Percentiles rank a stretch among this genome's conserved stretches.
Conservation (phyloP, 2,888 invertebrate species). For the Eurytoma adleriae region DNA sequence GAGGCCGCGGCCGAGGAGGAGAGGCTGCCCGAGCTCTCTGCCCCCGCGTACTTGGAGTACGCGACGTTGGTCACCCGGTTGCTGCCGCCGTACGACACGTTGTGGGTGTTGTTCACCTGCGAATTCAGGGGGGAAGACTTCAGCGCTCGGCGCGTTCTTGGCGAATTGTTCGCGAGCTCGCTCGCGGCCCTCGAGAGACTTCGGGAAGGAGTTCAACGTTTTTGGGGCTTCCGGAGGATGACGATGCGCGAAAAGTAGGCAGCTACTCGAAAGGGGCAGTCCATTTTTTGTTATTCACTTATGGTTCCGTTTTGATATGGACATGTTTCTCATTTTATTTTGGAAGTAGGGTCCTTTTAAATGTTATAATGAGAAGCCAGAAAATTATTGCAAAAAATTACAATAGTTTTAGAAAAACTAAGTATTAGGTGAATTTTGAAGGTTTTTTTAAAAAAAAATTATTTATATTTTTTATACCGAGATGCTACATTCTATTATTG, state of each 20-base stretch:
- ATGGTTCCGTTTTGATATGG: no score
- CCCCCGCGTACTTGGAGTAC: conserved; percentile 66
- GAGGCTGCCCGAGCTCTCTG: conserved; percentile 41
- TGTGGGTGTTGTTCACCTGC: conserved; percentile 82
- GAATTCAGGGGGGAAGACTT: neutral
- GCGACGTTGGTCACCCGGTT: conserved; percentile 81
- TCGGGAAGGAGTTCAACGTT: neutral
- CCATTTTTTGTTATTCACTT: no score
- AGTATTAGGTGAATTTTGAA: neutral
- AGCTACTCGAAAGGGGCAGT: no score
- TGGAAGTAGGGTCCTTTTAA: no score
- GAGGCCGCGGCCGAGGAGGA: conserved; percentile 53
- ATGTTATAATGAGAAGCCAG: no score
- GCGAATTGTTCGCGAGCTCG: no score
- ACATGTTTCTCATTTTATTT: no score
- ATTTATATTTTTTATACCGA: no score
- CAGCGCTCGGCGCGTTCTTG: no score
- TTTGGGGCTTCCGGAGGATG: neutral
- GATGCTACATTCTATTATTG: neutral
- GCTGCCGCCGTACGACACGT: conserved; percentile 81
- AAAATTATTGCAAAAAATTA: no score
- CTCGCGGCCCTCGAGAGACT: neutral
- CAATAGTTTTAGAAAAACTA: no score
- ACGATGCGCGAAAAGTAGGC: neutral
- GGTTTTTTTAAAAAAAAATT: no score